These are phyloP conservation scores for Malurus alboscapulatus DNA, from an alignment of 2,113 vertebrate species.

Conservation along the genomic window DNA sequence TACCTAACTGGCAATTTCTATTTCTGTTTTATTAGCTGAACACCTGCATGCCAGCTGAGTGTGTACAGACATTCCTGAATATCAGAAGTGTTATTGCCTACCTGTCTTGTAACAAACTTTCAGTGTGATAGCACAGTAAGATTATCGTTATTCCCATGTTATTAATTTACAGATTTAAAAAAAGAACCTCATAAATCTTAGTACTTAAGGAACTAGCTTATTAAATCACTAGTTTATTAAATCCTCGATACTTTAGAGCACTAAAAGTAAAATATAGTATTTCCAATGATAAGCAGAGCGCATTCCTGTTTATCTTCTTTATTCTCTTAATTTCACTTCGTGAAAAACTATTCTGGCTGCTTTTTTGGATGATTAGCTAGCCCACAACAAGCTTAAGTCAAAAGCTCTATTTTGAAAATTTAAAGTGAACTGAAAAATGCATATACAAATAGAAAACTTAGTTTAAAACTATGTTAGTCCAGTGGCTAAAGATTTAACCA, in stretches of 20 bases:
- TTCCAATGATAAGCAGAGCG: not conserved
- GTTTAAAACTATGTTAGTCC: not conserved
- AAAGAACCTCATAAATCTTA: not conserved
- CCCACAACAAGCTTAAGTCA: not conserved
- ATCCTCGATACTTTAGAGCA: not conserved
- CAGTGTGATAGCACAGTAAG: not conserved
- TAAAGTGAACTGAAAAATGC: not conserved
- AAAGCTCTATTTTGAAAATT: not conserved
- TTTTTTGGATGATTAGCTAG: not conserved
- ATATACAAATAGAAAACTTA: not conserved
- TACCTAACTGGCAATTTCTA: constrained; percentile 16
- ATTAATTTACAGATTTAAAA: constrained; percentile 1
- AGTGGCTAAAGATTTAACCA: not conserved
- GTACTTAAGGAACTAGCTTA: not conserved
- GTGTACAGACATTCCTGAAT: constrained; percentile 4
- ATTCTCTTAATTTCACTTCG: not conserved
- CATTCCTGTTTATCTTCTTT: not conserved
- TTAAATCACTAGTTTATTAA: not conserved
- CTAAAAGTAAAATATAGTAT: not conserved
- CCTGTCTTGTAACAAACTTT: not conserved
- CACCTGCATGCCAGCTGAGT: constrained; percentile 54
- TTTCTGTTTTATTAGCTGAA: constrained; percentile 41
- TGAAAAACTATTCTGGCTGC: not conserved
- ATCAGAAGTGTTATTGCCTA: not conserved
- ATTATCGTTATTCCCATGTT: not conserved